phyloP scores from a whole-genome alignment of 2,113 vertebrate species.

The Centropristis striata region DNA sequence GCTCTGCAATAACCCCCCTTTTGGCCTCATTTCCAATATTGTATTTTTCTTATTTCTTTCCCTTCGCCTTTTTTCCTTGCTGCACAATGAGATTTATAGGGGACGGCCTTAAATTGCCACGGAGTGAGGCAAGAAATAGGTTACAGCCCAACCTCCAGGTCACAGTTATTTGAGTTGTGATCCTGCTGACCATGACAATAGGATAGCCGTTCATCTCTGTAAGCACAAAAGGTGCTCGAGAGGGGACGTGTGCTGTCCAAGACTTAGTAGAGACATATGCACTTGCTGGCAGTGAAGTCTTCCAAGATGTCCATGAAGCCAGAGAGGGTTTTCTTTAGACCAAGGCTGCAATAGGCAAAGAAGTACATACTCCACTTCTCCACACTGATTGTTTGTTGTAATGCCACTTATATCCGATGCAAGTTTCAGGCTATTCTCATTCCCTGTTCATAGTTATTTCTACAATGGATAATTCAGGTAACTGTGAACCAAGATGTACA shows the following conservation, averaged over 20 bases:
- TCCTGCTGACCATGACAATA: constrained; percentile 52
- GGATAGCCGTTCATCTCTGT: constrained; percentile 49
- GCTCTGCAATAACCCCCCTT: constrained; percentile 9
- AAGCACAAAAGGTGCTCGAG: constrained; percentile 40
- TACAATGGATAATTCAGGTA: no score
- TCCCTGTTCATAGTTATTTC: no score
- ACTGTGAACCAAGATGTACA: no score
- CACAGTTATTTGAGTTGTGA: constrained; percentile 61
- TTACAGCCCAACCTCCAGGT: constrained; percentile 52
- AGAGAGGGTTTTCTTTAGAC: not conserved
- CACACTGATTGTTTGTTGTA: not conserved
- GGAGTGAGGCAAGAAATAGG: constrained; percentile 54
- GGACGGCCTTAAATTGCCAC: constrained; percentile 46
- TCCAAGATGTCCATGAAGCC: constrained; percentile 13
- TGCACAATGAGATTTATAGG: constrained; percentile 53
- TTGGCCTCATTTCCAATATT: constrained; percentile 44
- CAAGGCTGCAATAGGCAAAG: not conserved
- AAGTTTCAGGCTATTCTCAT: not conserved
- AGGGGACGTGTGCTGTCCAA: not conserved
- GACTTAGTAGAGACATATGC: constrained; percentile 33
- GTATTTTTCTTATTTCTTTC: constrained; percentile 47
- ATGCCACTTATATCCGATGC: not conserved
- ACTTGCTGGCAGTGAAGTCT: constrained; percentile 3
- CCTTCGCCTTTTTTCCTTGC: constrained; percentile 14
- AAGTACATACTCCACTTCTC: not conserved